A percentile compares a stretch with the other conserved stretches of the same genome.
Evolutionary conservation across 2,888 invertebrate species (phyloP).

Genomic region (Drosophila niveifrons): DNA sequence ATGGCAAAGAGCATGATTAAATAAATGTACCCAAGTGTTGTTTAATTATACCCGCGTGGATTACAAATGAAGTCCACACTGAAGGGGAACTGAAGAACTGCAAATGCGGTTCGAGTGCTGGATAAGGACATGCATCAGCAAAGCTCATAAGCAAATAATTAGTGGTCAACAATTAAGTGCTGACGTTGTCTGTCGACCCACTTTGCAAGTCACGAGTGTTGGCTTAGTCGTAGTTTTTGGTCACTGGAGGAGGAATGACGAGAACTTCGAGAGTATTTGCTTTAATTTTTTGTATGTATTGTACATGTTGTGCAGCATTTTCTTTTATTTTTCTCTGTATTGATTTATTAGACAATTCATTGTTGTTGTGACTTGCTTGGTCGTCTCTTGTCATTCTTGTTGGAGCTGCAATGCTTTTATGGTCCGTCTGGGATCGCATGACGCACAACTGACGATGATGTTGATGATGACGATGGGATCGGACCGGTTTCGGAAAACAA

Average conservation of each 20-base stretch:
- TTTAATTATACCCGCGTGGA: slow-evolving; percentile 1
- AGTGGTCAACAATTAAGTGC: slow-evolving; percentile 48
- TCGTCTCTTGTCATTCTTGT: slow-evolving; percentile 29
- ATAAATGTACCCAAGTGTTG: background rate
- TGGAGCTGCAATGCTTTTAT: slow-evolving; percentile 67
- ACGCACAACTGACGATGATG: slow-evolving; percentile 58
- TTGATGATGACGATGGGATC: slow-evolving; percentile 20
- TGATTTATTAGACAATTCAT: slow-evolving; percentile 72
- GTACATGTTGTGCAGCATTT: slow-evolving; percentile 17
- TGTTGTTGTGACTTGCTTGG: slow-evolving; percentile 35
- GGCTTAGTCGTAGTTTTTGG: slow-evolving; percentile 18
- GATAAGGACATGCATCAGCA: slow-evolving; percentile 45
- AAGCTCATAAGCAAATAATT: slow-evolving; percentile 52
- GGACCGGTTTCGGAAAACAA: slow-evolving; percentile 60
- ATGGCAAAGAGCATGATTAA: background rate
- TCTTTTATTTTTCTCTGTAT: slow-evolving; percentile 26
- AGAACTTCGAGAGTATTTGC: background rate
- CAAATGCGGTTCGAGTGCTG: slow-evolving; percentile 13
- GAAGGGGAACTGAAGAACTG: slow-evolving; percentile 16
- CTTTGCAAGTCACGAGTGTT: slow-evolving; percentile 17
- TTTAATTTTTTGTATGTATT: background rate
- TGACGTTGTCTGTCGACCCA: slow-evolving; percentile 14
- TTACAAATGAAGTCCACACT: slow-evolving; percentile 35
- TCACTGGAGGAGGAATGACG: background rate
- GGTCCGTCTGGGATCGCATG: slow-evolving; percentile 64